Evolutionary conservation across 1,140 invertebrate genomes (phyloP).

Genomic region (Lanistes nyassanus): DNA sequence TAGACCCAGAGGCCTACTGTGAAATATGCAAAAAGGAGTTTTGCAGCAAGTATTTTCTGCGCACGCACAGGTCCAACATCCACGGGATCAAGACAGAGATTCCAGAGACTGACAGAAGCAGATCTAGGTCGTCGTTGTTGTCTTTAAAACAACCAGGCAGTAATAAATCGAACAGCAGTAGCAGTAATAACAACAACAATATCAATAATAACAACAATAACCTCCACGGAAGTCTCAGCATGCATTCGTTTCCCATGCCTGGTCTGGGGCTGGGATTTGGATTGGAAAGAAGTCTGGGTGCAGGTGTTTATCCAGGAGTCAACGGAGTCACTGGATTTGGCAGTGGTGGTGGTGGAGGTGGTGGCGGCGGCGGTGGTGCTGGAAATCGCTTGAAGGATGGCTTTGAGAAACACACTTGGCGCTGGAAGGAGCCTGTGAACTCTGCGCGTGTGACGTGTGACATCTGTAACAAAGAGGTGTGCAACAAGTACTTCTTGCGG

Average conservation of each 20-base stretch:
- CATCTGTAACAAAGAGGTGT: slow-evolving; percentile 97
- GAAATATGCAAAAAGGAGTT: slow-evolving; percentile 72
- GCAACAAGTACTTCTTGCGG: slow-evolving; percentile 93
- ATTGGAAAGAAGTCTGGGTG: too few species aligned
- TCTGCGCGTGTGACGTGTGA: slow-evolving; percentile 89
- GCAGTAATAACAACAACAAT: slow-evolving; percentile 14
- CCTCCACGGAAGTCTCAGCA: too few species aligned
- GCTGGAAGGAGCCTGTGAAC: slow-evolving; percentile 71
- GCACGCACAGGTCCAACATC: slow-evolving; percentile 63
- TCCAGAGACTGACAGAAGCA: slow-evolving; percentile 25
- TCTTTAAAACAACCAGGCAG: slow-evolving; percentile 15
- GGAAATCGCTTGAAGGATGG: slow-evolving; percentile 32
- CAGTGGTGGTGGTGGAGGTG: too few species aligned
- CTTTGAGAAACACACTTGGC: slow-evolving; percentile 51
- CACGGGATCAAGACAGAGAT: slow-evolving; percentile 56
- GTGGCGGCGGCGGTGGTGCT: slow-evolving; percentile 21
- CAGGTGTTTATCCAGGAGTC: too few species aligned
- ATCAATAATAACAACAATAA: slow-evolving; percentile 22
- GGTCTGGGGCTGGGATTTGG: too few species aligned
- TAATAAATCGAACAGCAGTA: slow-evolving; percentile 5
- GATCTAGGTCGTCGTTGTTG: slow-evolving; percentile 12
- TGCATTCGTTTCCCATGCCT: too few species aligned
- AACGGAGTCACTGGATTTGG: too few species aligned
- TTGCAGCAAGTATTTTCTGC: slow-evolving; percentile 70
- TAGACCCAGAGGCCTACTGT: slow-evolving; percentile 93